Evolutionary conservation across 2,888 invertebrate genomes (phyloP).

Genomic region (Lepidochitona cinerea): DNA sequence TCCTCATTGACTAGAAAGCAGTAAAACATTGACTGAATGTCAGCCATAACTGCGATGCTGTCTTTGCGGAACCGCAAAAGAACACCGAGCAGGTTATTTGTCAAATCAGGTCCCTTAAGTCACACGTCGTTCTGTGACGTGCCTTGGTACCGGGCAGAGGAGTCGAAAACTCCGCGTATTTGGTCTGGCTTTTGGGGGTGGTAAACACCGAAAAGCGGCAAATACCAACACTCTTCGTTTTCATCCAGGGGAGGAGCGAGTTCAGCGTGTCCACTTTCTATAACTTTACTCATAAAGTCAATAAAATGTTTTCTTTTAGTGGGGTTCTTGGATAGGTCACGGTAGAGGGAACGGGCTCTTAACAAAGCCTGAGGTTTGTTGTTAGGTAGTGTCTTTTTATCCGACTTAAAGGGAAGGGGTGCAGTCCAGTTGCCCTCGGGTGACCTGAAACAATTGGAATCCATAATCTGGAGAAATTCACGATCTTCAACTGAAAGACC

Average conservation of each 20-base stretch:
- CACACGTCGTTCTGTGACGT: neutral
- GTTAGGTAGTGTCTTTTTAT: neutral
- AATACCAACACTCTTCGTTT: constrained; percentile 33
- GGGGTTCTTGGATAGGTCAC: constrained; percentile 3
- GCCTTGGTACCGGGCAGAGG: neutral
- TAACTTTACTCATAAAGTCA: neutral
- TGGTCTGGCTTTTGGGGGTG: no score
- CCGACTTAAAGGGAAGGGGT: neutral
- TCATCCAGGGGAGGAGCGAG: constrained; percentile 18
- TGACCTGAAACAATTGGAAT: no score
- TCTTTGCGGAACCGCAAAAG: neutral
- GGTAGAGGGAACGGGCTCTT: neutral
- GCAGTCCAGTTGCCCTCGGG: no score
- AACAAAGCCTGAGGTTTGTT: neutral
- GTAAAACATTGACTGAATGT: neutral
- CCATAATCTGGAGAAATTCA: no score
- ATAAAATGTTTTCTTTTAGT: constrained; percentile 15
- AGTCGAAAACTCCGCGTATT: neutral
- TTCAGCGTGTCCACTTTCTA: constrained; percentile 18
- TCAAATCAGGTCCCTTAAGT: neutral
- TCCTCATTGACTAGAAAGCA: neutral
- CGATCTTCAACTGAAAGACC: no score
- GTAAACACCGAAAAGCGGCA: constrained; percentile 37
- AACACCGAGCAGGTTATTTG: no score
- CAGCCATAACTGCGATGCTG: neutral